Evolutionary conservation across 2,113 vertebrate genomes (phyloP), one percentile per base, ranked within the genome.

Genomic region (Heteronetta atricapilla): DNA sequence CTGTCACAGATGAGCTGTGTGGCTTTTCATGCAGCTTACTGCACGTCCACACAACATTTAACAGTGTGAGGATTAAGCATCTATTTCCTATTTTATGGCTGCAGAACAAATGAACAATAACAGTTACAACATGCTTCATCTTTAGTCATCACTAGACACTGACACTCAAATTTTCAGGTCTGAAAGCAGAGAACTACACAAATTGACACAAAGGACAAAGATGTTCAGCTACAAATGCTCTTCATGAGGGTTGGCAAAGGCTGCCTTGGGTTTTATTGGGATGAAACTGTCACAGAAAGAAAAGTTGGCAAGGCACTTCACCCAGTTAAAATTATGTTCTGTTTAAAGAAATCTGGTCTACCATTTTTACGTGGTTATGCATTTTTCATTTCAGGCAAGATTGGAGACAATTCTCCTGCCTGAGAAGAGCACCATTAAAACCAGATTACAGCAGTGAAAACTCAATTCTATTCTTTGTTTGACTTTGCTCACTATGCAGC

Each of bases 401-500:
- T 92, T 81, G 86, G 53, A 88, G 26, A 78, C 44, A 94, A 90
- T 88, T 88, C 80, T 72, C 7, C 2, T 89, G 81, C 73, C 44
- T 26, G 58, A 95, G 75, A 94, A 94, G 46, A 75, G 52, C 86
- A 68, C 80, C 66, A 95, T 93, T 94, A 96, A 92, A 93, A 94
- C 69, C 22, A 6, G 73, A 89, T 94, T 92, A 91, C 75, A 82
- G 48, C 83, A 62, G 0, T 92, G 74, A 89, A 92, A 95, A 93
- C 69, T 88, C 48, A 18, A 55, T 78, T 91, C 91, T 78, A 36
- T 66, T 96, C 69, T 85, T 90, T 84, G 88, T 82, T 91, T 93
- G 76, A 95, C 95, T 97, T 97, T 91, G 80, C 82, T 95, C 93
- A 86, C 83, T 93, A 94, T 74, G 93, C 96, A 94, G 89, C 95